Evolutionary conservation across 2,888 invertebrate genomes (phyloP).

Genomic region (Cephus sareptanus): DNA sequence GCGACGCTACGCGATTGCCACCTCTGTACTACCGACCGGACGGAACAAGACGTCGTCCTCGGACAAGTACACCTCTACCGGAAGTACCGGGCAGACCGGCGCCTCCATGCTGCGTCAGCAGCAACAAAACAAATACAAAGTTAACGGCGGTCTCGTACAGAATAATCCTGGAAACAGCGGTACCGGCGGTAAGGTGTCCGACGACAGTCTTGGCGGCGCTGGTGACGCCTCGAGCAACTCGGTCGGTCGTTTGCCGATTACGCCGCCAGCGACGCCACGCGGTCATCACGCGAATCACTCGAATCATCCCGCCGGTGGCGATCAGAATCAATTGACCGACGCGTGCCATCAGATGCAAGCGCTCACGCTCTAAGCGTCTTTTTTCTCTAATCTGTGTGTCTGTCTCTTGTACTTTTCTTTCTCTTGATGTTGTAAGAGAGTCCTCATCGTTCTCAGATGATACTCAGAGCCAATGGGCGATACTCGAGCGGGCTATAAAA

Average conservation of each 20-base stretch:
- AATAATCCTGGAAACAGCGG: constrained; percentile 15
- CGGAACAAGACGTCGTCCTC: constrained; percentile 21
- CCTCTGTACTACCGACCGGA: constrained; percentile 18
- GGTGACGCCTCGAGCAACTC: constrained; percentile 51
- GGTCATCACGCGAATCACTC: constrained; percentile 28
- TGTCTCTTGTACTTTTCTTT: too few species aligned
- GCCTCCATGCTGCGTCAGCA: constrained; percentile 35
- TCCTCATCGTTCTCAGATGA: too few species aligned
- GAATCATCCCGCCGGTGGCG: constrained; percentile 35
- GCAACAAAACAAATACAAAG: constrained; percentile 50
- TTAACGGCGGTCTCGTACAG: constrained; percentile 52
- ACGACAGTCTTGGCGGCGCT: constrained; percentile 54
- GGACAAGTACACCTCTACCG: constrained; percentile 39
- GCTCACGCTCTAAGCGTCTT: constrained; percentile 47
- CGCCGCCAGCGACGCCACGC: constrained; percentile 58
- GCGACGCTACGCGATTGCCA: constrained; percentile 34
- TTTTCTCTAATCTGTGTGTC: too few species aligned
- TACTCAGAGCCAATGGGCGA: too few species aligned
- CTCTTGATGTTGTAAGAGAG: too few species aligned
- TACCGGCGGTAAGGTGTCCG: constrained; percentile 39
- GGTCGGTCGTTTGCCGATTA: constrained; percentile 51
- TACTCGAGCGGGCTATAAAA: too few species aligned
- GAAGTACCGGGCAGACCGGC: constrained; percentile 27
- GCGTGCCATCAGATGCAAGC: constrained; percentile 63
- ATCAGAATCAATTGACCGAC: constrained; percentile 54